Percentiles rank a stretch among this genome's conserved stretches.
Conservation (phyloP, 2,797 vertebrate genomes). For the Novumbra hubbsi region DNA sequence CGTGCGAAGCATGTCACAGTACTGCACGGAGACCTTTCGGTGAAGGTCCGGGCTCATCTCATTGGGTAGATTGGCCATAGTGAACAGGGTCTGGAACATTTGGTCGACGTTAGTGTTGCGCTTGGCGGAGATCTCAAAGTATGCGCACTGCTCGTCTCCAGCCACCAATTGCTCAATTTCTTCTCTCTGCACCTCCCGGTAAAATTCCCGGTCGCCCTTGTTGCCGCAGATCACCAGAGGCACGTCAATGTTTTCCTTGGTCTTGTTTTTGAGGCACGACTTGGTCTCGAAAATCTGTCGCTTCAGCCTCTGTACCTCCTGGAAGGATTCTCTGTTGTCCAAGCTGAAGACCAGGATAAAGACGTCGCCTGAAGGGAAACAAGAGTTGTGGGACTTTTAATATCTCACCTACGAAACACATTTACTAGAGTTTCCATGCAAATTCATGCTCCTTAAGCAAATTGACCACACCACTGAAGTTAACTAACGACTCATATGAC, state of each 20-base stretch:
- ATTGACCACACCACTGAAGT: not conserved
- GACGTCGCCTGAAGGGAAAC: conserved; percentile 80
- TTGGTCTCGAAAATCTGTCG: conserved; percentile 96
- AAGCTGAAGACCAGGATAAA: conserved; percentile 97
- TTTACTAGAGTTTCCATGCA: not conserved
- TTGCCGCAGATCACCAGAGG: conserved; percentile 96
- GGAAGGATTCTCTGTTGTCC: conserved; percentile 94
- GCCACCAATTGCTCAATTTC: conserved; percentile 89
- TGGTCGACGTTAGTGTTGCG: conserved; percentile 92
- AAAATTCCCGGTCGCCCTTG: conserved; percentile 90
- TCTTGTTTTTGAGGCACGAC: conserved; percentile 93
- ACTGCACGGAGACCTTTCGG: conserved; percentile 90
- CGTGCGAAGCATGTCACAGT: conserved; percentile 88
- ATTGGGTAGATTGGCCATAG: conserved; percentile 91
- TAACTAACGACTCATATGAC: not conserved
- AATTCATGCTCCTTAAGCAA: not conserved
- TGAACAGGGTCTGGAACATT: conserved; percentile 94
- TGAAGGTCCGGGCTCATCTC: conserved; percentile 98
- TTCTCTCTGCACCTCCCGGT: conserved; percentile 84
- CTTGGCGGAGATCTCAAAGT: conserved; percentile 96
- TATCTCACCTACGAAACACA: not conserved
- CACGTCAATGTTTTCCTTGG: conserved; percentile 90
- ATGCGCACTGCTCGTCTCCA: conserved; percentile 86
- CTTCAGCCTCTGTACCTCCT: conserved; percentile 92
- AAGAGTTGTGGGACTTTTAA: not conserved